These are phyloP conservation scores for Opisthocomus hoazin DNA, from an alignment of 2,113 vertebrate species.

Conservation along the genomic window DNA sequence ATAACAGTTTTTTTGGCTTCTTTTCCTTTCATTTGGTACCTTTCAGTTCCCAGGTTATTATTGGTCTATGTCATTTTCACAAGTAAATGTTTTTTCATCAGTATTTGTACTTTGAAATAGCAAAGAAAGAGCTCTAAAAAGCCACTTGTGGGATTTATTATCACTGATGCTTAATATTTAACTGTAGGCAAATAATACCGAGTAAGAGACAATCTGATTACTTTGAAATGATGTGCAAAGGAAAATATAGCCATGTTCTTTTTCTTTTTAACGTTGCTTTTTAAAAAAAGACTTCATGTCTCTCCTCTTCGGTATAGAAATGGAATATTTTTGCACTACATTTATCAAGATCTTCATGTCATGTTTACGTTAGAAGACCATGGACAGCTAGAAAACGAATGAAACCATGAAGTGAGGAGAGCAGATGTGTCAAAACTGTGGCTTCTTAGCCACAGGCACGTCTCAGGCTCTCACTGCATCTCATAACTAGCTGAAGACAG, in stretches of 20 bases:
- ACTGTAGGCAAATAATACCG: background rate
- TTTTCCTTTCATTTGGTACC: background rate
- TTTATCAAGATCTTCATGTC: background rate
- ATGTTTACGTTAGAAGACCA: background rate
- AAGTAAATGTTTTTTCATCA: background rate
- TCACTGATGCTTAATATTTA: background rate
- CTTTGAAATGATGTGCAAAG: background rate
- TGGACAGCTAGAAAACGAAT: background rate
- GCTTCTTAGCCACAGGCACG: background rate
- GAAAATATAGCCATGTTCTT: background rate
- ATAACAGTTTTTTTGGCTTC: background rate
- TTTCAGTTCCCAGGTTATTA: background rate
- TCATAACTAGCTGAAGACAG: background rate
- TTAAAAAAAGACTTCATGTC: background rate
- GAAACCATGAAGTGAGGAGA: background rate
- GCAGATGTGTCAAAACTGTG: background rate
- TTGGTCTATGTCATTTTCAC: background rate
- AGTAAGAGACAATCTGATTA: background rate
- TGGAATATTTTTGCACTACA: background rate
- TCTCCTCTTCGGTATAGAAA: background rate
- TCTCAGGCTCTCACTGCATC: background rate
- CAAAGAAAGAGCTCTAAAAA: background rate
- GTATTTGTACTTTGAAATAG: background rate
- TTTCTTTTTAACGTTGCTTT: background rate
- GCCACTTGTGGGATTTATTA: background rate